Base-by-base conservation (phyloP, 2,888 invertebrate genomes). In the Keiferia lycopersicella region DNA sequence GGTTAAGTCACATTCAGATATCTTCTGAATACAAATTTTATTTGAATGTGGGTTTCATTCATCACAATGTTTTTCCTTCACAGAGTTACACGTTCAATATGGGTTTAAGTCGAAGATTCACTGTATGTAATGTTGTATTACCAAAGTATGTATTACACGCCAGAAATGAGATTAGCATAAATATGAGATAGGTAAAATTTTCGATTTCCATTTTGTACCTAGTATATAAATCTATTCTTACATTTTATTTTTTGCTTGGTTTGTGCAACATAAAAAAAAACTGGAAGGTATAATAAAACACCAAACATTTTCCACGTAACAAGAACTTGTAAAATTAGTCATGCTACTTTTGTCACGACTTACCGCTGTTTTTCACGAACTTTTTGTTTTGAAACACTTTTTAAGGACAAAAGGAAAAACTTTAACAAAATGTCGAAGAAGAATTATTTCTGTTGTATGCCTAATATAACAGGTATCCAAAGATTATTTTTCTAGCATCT, bases 331-430 rank as follows among this genome's bases (percentile, higher is more conserved):
- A 8, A 11, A 51, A 51, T 51, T 58, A 63, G 57, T 30, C 58
- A 58, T 39, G 63, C 63, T 63, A 57, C 48, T 63, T 57, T 45
- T 22, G 4, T 18, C 39, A 39, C 18, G 38, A 51, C 56, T 62
- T n/a, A 45, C 45, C 45, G n/a, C 45, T n/a, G 45, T 53, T 22
- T 20, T 61, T 39, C 41, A 20, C 51, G 22, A 22, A 22, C 22
- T 51, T 22, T 51, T 51, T 45, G n/a, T 45, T 45, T 7, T 6
- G 16, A 16, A 45, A n/a, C n/a, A n/a, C 45, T 45, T 45, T 45
- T 45, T 45, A 16, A 45, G 45, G 16, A 45, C 2, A n/a, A 45
- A 16, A 45, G 11, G 45, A 45, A 45, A 45, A 45, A n/a, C 45
- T 45, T n/a, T 0, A 7, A n/a, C 4, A 16, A 45, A 45, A 45